Evolutionary conservation across 2,797 vertebrate species (phyloP).

Genomic region (Phrynocephalus vlangalii): DNA sequence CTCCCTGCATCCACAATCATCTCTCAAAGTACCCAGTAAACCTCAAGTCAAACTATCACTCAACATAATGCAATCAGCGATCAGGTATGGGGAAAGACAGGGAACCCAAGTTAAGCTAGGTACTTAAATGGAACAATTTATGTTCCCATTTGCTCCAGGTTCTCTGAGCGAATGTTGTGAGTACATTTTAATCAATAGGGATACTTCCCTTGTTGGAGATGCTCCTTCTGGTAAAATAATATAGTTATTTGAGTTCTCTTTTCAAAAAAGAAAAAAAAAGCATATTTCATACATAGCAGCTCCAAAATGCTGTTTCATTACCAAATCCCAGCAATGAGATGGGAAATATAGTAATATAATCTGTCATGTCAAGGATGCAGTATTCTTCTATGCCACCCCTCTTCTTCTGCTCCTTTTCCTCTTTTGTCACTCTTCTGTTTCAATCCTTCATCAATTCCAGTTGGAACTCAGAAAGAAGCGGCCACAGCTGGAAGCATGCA

Average conservation of each 20-base stretch:
- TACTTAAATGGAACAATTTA: background rate
- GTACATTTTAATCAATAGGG: background rate
- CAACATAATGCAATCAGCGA: background rate
- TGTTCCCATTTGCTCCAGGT: background rate
- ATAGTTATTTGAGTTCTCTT: background rate
- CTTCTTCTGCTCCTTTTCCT: background rate
- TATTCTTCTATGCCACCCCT: background rate
- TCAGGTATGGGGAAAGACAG: background rate
- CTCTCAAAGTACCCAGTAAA: background rate
- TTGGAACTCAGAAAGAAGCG: background rate
- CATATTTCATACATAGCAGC: background rate
- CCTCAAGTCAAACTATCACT: background rate
- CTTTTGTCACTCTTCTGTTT: background rate
- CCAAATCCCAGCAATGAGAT: background rate
- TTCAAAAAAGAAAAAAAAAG: background rate
- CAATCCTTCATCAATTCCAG: background rate
- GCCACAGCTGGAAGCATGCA: background rate
- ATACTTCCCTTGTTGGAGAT: background rate
- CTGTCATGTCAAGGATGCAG: background rate
- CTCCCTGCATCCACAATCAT: background rate
- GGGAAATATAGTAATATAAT: background rate
- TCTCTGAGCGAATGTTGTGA: background rate
- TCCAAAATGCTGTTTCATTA: background rate
- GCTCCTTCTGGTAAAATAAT: background rate
- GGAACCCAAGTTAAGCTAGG: no score